These are phyloP conservation scores for Ophion obscuratus DNA, from an alignment of 2,888 invertebrate species.

Conservation along the genomic window DNA sequence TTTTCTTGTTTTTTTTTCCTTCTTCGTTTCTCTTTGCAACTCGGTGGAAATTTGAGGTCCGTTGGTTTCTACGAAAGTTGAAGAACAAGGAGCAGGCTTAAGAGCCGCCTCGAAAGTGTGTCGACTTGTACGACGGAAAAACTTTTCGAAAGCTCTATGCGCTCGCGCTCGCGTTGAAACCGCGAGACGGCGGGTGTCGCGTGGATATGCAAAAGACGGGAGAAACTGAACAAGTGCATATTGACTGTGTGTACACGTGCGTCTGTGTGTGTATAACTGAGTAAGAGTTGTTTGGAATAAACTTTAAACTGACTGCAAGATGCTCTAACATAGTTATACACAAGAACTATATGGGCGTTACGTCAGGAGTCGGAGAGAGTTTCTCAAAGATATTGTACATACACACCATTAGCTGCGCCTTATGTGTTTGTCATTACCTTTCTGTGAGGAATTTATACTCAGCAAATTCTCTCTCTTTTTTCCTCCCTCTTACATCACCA, in stretches of 20 bases:
- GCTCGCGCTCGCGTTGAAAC: not conserved
- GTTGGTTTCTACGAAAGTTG: not conserved
- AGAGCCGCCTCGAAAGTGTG: not conserved
- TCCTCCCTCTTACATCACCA: too few relatives aligned
- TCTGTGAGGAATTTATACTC: too few relatives aligned
- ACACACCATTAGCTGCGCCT: not conserved
- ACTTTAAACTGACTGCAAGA: slow-evolving; percentile 6
- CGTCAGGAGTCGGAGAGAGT: slow-evolving; percentile 9
- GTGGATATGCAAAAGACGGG: not conserved
- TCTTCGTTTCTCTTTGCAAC: not conserved
- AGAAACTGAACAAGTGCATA: slow-evolving; percentile 11
- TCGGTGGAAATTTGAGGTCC: not conserved
- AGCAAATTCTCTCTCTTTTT: too few relatives aligned
- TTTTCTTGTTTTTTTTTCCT: too few relatives aligned
- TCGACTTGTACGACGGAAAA: not conserved
- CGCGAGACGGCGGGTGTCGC: not conserved
- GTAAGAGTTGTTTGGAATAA: not conserved
- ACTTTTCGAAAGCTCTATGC: not conserved
- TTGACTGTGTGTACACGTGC: not conserved
- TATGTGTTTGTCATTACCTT: too few relatives aligned
- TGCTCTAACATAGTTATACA: not conserved
- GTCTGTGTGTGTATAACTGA: too few relatives aligned
- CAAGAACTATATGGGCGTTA: not conserved
- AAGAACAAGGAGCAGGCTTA: not conserved
- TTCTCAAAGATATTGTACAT: not conserved